Conservation (phyloP, 1,140 invertebrate species). For the Brachionus rubens region DNA sequence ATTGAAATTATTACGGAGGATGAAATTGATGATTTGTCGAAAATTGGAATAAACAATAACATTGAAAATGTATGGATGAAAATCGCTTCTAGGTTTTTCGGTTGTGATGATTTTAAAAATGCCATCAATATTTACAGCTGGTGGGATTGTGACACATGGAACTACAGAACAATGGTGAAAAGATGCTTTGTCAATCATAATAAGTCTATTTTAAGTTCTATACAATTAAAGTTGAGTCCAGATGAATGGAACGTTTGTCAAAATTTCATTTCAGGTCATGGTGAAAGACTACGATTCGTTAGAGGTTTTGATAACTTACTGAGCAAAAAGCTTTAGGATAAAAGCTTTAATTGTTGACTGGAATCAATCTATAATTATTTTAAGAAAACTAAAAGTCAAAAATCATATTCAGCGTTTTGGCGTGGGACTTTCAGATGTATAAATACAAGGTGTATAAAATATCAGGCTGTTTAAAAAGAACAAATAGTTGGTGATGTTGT, state of each 20-base stretch:
- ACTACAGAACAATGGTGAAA: too few species aligned
- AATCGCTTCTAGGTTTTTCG: too few species aligned
- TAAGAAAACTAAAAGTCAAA: background rate
- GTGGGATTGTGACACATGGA: too few species aligned
- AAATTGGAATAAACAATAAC: too few species aligned
- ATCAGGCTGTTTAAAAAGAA: background rate
- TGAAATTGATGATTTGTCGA: too few species aligned
- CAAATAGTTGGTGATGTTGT: background rate
- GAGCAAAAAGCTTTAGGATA: background rate
- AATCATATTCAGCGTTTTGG: background rate
- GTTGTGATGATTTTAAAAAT: too few species aligned
- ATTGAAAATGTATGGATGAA: too few species aligned
- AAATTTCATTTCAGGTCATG: background rate
- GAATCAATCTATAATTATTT: background rate
- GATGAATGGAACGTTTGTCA: background rate
- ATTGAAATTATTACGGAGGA: too few species aligned
- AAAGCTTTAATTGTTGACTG: background rate
- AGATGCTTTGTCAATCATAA: too few species aligned
- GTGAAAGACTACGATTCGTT: background rate
- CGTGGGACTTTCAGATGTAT: background rate
- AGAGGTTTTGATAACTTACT: background rate
- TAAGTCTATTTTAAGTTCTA: too few species aligned
- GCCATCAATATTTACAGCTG: too few species aligned
- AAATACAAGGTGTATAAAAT: background rate
- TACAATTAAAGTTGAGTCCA: background rate